These are phyloP conservation scores for Hydrolagus colliei DNA, from an alignment of 2,797 vertebrate species.

Conservation along the genomic window DNA sequence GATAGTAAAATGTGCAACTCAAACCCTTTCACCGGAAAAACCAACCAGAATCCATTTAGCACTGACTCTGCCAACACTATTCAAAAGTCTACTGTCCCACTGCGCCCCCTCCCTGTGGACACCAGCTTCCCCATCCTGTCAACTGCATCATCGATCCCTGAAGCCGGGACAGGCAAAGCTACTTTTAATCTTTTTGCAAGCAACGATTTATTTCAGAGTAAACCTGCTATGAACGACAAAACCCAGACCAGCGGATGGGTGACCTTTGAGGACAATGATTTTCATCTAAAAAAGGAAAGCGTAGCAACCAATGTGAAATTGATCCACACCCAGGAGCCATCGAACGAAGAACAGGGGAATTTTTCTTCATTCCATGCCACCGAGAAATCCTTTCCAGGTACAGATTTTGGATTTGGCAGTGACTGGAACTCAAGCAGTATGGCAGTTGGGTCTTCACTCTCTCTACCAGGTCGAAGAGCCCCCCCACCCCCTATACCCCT, in stretches of 20 bases:
- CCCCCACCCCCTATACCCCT: slow-evolving; percentile 57
- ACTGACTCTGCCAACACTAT: slow-evolving; percentile 51
- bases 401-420: slow-evolving; percentile 51
- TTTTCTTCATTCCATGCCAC: slow-evolving; percentile 42
- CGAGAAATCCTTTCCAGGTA: slow-evolving; percentile 48
- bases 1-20: slow-evolving; percentile 52
- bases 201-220: slow-evolving; percentile 41
- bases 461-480: slow-evolving; percentile 59
- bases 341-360: background rate
- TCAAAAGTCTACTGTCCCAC: slow-evolving; percentile 48
- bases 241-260: slow-evolving; percentile 74
- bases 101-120: slow-evolving; percentile 36
- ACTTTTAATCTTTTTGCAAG: slow-evolving; percentile 43
- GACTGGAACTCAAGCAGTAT: slow-evolving; percentile 57
- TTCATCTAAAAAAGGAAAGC: slow-evolving; percentile 35
- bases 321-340: slow-evolving; percentile 41
- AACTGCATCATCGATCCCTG: slow-evolving; percentile 46
- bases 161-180: slow-evolving; percentile 41
- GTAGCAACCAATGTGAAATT: slow-evolving; percentile 17
- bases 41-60: slow-evolving; percentile 54
- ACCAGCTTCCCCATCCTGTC: slow-evolving; percentile 36
- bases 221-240: slow-evolving; percentile 41
- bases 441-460: slow-evolving; percentile 45
- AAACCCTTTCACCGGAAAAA: slow-evolving; percentile 65
- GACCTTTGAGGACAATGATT: slow-evolving; percentile 77